These are phyloP conservation scores for Tethea ocularis DNA, from an alignment of 2,888 invertebrate species.

Conservation along the genomic window DNA sequence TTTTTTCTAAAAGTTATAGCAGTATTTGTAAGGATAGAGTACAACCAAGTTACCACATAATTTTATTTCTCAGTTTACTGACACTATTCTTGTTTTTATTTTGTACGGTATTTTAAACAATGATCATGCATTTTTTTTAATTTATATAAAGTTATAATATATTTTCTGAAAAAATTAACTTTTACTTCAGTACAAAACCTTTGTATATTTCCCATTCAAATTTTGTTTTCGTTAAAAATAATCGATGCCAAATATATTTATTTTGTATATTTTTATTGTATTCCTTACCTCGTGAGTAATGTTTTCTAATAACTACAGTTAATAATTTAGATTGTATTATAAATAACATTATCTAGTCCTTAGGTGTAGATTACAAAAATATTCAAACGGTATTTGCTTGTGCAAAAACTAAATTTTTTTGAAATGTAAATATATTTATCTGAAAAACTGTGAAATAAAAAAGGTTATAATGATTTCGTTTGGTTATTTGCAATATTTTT, in stretches of 20 bases:
- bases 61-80: neutral
- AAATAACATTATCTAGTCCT: neutral
- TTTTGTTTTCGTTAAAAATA: neutral
- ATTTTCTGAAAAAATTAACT: neutral
- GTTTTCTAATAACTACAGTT: neutral
- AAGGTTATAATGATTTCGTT: too few relatives aligned
- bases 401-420: neutral
- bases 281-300: neutral
- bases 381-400: neutral
- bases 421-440: too few relatives aligned
- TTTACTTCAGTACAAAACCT: neutral
- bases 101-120: too few relatives aligned
- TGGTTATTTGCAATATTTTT: too few relatives aligned
- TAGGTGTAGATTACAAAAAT: neutral
- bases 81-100: neutral
- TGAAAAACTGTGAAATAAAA: too few relatives aligned
- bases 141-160: neutral
- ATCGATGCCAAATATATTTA: neutral
- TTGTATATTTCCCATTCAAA: neutral
- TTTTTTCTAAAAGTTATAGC: constrained; percentile 26
- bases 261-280: neutral
- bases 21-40: constrained; percentile 37
- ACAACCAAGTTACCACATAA: neutral
- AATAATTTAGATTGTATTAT: neutral
- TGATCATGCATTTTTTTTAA: neutral